A percentile compares a stretch with the other conserved stretches of the same genome.
phyloP scores from a whole-genome alignment of 2,797 vertebrate genomes.

The Halcyon smyrnensis region DNA sequence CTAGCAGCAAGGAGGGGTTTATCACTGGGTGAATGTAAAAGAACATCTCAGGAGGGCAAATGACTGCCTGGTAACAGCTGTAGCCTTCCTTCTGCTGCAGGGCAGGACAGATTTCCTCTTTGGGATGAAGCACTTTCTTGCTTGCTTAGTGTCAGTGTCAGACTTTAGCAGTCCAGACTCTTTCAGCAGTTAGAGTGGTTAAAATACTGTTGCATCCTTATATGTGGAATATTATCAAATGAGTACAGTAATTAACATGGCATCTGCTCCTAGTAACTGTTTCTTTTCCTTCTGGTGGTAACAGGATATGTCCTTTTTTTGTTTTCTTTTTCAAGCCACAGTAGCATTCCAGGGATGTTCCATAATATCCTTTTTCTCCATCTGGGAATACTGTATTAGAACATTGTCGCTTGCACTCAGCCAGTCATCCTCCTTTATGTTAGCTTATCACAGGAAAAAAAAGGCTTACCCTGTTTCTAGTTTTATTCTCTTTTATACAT shows the following conservation, averaged over 20 bases:
- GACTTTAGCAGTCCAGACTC: not conserved
- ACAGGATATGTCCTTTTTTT: not conserved
- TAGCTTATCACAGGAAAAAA: not conserved
- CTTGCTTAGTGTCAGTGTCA: not conserved
- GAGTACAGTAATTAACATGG: not conserved
- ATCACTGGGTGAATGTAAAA: not conserved
- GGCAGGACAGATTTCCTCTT: not conserved
- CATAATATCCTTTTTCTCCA: constrained; percentile 60
- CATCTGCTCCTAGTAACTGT: constrained; percentile 1
- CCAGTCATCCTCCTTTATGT: not conserved
- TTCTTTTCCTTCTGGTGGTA: constrained; percentile 51
- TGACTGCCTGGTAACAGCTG: not conserved
- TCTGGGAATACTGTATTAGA: constrained; percentile 41
- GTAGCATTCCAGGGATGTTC: constrained; percentile 49
- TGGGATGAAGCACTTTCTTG: not conserved
- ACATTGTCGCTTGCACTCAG: not conserved
- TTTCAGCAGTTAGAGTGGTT: not conserved
- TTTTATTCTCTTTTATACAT: not conserved
- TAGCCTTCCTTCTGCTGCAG: not conserved
- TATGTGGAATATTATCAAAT: not conserved
- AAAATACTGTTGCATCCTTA: not conserved
- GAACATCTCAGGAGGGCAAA: not conserved
- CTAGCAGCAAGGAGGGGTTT: not conserved
- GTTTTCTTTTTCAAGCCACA: not conserved
- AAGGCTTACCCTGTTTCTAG: not conserved